Evolutionary conservation across 2,797 vertebrate genomes (phyloP).

Genomic region (Scarus forsteni): DNA sequence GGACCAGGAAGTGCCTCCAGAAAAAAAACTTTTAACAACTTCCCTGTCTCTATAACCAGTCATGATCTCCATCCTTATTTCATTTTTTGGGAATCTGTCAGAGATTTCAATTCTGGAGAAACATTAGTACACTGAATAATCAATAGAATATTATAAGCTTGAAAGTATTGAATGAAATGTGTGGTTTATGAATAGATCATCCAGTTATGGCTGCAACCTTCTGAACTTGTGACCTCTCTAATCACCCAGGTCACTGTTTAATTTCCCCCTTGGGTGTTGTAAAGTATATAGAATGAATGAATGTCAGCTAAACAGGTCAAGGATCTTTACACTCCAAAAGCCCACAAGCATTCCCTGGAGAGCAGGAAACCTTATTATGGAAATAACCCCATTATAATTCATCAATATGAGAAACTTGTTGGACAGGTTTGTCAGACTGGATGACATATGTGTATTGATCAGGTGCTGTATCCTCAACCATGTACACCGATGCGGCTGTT

Average conservation of each 20-base stretch:
- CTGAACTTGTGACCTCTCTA: slow-evolving; percentile 8
- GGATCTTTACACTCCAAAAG: slow-evolving; percentile 30
- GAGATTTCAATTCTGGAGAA: too few relatives aligned
- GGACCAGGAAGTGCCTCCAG: too few relatives aligned
- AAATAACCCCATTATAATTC: slow-evolving; percentile 52
- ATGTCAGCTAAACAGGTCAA: slow-evolving; percentile 13
- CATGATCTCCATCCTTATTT: too few relatives aligned
- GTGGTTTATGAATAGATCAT: background rate
- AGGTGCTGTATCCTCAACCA: slow-evolving; percentile 38
- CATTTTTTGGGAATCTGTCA: too few relatives aligned
- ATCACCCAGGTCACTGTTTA: background rate
- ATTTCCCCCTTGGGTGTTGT: background rate
- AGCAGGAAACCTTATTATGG: slow-evolving; percentile 39
- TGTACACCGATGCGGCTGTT: slow-evolving; percentile 43
- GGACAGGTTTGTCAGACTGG: slow-evolving; percentile 67
- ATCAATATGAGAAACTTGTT: slow-evolving; percentile 62
- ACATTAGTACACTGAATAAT: too few relatives aligned
- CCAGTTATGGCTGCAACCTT: slow-evolving; percentile 1
- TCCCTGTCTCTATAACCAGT: too few relatives aligned
- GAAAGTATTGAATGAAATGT: too few relatives aligned
- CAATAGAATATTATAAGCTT: too few relatives aligned
- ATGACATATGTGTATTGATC: slow-evolving; percentile 58
- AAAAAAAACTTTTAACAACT: too few relatives aligned
- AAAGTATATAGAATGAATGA: background rate
- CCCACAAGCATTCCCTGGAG: slow-evolving; percentile 25